These are phyloP conservation scores for Orbicella faveolata DNA, from an alignment of 64 coral and sea anemone genomes.

Conservation along the genomic window DNA sequence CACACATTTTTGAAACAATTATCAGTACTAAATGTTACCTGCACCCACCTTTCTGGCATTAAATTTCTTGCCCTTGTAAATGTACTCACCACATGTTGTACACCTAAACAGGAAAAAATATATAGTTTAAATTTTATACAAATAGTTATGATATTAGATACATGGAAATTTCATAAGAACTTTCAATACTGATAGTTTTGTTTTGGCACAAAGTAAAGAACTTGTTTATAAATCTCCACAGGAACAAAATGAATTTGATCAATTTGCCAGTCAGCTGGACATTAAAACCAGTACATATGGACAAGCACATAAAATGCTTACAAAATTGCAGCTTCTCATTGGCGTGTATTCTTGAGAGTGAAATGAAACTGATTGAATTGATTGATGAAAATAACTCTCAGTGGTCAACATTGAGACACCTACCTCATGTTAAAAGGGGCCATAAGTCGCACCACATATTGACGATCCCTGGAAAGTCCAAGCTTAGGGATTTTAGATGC, in stretches of 20 bases:
- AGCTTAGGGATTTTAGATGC: slow-evolving; percentile 97
- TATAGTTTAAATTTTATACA: not conserved
- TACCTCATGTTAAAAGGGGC: slow-evolving; percentile 99
- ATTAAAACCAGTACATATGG: no score
- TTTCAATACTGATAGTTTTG: no score
- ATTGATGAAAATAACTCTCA: not conserved
- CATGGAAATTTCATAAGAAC: not conserved
- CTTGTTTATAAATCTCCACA: no score
- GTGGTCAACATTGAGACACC: not conserved
- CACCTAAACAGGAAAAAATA: slow-evolving; percentile 50
- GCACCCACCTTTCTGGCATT: slow-evolving; percentile 92
- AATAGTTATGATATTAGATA: not conserved
- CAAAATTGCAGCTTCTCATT: no score
- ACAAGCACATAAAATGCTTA: no score
- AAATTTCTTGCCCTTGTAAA: slow-evolving; percentile 99
- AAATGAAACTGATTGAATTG: no score
- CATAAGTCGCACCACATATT: slow-evolving; percentile 98
- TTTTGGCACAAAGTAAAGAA: no score
- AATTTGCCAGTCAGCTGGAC: no score
- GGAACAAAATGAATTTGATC: no score
- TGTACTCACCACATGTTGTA: slow-evolving; percentile 99
- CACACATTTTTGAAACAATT: no score
- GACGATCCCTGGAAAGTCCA: slow-evolving; percentile 90
- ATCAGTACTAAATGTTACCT: not conserved
- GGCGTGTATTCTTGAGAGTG: no score